These are phyloP conservation scores for Pangasius macronema DNA, from an alignment of 2,797 vertebrate species.

Conservation along the genomic window DNA sequence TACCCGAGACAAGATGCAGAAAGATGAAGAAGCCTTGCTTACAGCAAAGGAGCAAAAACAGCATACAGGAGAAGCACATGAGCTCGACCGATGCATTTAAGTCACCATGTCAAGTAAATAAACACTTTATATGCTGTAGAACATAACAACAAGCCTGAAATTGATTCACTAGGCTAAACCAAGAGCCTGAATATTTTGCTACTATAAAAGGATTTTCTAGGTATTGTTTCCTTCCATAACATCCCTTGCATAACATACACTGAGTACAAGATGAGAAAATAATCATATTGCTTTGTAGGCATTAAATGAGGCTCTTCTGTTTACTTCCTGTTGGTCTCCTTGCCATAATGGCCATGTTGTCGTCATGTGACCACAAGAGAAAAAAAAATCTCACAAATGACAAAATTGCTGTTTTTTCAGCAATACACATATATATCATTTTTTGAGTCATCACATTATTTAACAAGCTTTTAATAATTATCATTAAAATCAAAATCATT, in stretches of 20 bases:
- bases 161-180: not conserved
- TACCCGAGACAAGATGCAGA: constrained; percentile 35
- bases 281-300: not conserved
- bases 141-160: not conserved
- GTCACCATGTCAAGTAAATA: not conserved
- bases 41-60: constrained; percentile 34
- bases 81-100: not conserved
- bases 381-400: not conserved
- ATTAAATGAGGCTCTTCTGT: not conserved
- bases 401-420: not conserved
- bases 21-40: constrained; percentile 23
- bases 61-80: not conserved
- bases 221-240: no score
- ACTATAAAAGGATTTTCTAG: not conserved
- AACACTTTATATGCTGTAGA: not conserved
- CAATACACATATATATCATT: not conserved
- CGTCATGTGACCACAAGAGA: not conserved
- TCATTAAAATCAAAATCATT: not conserved
- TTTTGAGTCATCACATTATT: not conserved
- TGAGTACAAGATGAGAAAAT: not conserved
- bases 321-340: not conserved
- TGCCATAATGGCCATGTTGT: not conserved
- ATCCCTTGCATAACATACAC: not conserved
- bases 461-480: not conserved
- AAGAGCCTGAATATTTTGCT: not conserved